Percentiles rank a stretch among this genome's conserved stretches.
These are phyloP conservation scores for Pararge aegeria DNA, from an alignment of 1,140 invertebrate species.

Conservation along the genomic window DNA sequence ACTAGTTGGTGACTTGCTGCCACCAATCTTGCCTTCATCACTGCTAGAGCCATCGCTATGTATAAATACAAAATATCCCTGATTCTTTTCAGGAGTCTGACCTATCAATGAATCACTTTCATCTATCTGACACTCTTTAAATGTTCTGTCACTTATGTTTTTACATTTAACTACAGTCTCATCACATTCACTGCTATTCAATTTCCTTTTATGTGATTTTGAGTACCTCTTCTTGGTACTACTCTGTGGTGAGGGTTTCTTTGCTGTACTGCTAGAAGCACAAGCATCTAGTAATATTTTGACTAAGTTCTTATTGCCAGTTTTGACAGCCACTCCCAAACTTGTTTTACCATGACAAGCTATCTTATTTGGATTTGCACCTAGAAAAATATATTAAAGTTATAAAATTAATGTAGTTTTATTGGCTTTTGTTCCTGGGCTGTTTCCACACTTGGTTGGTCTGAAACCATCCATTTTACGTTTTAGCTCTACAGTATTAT, in stretches of 20 bases:
- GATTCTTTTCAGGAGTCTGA: slow-evolving; percentile 51
- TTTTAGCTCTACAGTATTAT: too few species aligned
- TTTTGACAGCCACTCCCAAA: slow-evolving; percentile 60
- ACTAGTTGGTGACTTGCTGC: slow-evolving; percentile 47
- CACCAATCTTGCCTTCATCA: slow-evolving; percentile 59
- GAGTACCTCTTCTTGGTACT: slow-evolving; percentile 40
- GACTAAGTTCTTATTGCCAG: slow-evolving; percentile 52
- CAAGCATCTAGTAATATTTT: slow-evolving; percentile 52
- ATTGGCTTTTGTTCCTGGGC: too few species aligned
- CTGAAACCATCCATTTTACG: too few species aligned
- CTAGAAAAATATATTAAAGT: slow-evolving; percentile 31
- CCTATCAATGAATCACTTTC: slow-evolving; percentile 25
- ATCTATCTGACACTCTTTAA: slow-evolving; percentile 34
- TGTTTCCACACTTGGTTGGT: too few species aligned
- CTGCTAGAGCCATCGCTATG: slow-evolving; percentile 65
- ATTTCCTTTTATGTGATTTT: slow-evolving; percentile 63
- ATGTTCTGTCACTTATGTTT: slow-evolving; percentile 48
- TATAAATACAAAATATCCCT: slow-evolving; percentile 68
- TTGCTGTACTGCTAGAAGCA: slow-evolving; percentile 25
- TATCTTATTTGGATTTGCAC: slow-evolving; percentile 69
- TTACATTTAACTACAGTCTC: slow-evolving; percentile 60
- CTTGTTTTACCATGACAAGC: slow-evolving; percentile 61
- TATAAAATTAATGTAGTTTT: too few species aligned
- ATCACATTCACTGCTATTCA: slow-evolving; percentile 38
- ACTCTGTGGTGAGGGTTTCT: slow-evolving; percentile 21